Base-by-base conservation (phyloP, 1,140 invertebrate genomes). In the Melitaea cinxia region DNA sequence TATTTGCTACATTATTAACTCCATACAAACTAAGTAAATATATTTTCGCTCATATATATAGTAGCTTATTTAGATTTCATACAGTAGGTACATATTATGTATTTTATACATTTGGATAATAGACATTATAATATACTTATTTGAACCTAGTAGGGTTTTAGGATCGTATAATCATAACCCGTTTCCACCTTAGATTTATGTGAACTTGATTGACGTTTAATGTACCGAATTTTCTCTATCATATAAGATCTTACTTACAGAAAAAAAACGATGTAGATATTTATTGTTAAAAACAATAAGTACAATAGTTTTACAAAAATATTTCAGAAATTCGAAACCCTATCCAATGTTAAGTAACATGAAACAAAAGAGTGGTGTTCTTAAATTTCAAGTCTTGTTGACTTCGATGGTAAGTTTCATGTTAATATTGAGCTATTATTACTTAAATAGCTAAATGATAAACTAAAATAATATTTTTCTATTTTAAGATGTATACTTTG, bases 1-100 rank as follows among this genome's bases (percentile, higher is more conserved):
- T 4, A 77, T 84, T 15, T 95, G 94, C 73, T 95, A 91, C 72
- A 92, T 92, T 21, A 89, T 95, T 0, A 95, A 95, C 65, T 94
- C 94, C 0, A 83, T 93, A 61, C 94, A 94, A 82, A 91, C 82
- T 21, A 80, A 79, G 90, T 91, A 83, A 64, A 68, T 68, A 12
- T 9, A 33, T 12, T 21, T 6, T 26, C 24, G 2, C 24, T 26
- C 2, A 26, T n/a, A n/a, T n/a, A n/a, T n/a, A n/a, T n/a, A n/a
- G n/a, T n/a, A n/a, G n/a, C n/a, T n/a, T n/a, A n/a, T n/a, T n/a
- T n/a, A n/a, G n/a, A n/a, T n/a, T n/a, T n/a, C n/a, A n/a, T n/a
- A n/a, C n/a, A n/a, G n/a, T n/a, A n/a, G n/a, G n/a, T n/a, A n/a
- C n/a, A n/a, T n/a, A n/a, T n/a, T n/a, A n/a, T n/a, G n/a, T n/a